Evolutionary conservation across 2,888 invertebrate genomes (phyloP).

Genomic region (Cremastinae sp.): DNA sequence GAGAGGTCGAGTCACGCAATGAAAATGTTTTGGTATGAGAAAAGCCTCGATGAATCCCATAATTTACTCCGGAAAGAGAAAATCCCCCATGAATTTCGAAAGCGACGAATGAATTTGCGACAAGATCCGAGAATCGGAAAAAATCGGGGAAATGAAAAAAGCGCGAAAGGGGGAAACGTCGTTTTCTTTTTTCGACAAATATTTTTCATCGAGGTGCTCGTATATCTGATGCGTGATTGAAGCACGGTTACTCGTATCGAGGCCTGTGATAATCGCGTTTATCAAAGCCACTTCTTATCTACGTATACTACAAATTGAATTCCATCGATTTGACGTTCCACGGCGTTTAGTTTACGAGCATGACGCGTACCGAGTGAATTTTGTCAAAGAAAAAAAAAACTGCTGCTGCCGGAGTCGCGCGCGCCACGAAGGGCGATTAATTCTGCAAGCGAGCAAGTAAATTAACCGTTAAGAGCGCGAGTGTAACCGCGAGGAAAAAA

Average conservation of each 20-base stretch:
- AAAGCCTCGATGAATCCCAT: too few relatives aligned
- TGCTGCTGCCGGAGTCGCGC: not conserved
- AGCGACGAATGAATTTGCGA: too few relatives aligned
- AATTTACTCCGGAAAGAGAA: too few relatives aligned
- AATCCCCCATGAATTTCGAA: too few relatives aligned
- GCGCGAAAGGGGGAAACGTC: too few relatives aligned
- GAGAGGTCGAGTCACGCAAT: slow-evolving; percentile 6
- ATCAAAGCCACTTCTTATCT: slow-evolving; percentile 52
- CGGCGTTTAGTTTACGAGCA: slow-evolving; percentile 7
- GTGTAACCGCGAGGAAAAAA: slow-evolving; percentile 20
- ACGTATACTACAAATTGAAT: slow-evolving; percentile 33
- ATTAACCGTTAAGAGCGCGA: slow-evolving; percentile 47
- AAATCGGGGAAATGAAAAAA: too few relatives aligned
- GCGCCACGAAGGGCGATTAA: slow-evolving; percentile 30
- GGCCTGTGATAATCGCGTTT: slow-evolving; percentile 44
- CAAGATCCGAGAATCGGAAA: too few relatives aligned
- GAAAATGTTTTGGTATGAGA: slow-evolving; percentile 14
- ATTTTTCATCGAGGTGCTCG: too few relatives aligned
- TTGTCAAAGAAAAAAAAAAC: not conserved
- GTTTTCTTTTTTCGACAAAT: too few relatives aligned
- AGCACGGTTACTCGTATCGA: slow-evolving; percentile 14
- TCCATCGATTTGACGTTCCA: slow-evolving; percentile 48
- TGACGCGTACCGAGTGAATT: not conserved
- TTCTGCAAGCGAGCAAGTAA: slow-evolving; percentile 35
- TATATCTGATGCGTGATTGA: not conserved